Conservation (phyloP, 1,140 invertebrate species). For the Euglossa dilemma region DNA sequence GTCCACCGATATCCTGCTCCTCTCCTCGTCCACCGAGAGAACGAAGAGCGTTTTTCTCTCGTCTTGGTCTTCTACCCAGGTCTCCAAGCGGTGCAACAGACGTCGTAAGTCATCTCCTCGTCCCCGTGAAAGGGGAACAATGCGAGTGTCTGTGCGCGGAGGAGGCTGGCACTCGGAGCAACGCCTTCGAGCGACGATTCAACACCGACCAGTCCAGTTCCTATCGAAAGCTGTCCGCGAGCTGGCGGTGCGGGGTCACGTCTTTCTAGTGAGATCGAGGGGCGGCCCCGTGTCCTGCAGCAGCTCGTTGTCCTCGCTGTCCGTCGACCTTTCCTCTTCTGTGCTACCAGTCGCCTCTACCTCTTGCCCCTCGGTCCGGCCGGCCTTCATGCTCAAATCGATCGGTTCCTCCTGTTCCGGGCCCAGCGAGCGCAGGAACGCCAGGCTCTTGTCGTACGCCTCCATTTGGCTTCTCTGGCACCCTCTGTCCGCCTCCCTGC, state of each 20-base stretch:
- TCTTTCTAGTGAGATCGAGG: conserved; percentile 86
- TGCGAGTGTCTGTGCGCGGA: background rate
- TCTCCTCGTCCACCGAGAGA: background rate
- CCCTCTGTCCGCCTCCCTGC: background rate
- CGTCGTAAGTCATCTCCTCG: conserved; percentile 2
- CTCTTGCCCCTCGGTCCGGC: conserved; percentile 79
- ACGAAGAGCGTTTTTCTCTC: background rate
- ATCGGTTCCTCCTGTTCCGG: conserved; percentile 87
- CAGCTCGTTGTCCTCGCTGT: conserved; percentile 75
- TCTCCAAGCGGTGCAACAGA: background rate
- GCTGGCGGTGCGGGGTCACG: conserved; percentile 73
- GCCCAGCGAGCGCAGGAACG: conserved; percentile 76
- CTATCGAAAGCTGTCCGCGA: conserved; percentile 42
- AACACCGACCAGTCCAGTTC: conserved; percentile 38
- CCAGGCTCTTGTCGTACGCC: conserved; percentile 74
- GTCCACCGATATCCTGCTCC: background rate
- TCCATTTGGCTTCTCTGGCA: conserved; percentile 48
- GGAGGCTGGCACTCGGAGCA: background rate
- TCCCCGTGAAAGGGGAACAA: conserved; percentile 13
- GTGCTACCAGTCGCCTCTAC: conserved; percentile 47
- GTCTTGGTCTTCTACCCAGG: background rate
- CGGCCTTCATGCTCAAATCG: conserved; percentile 88
- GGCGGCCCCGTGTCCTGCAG: conserved; percentile 82
- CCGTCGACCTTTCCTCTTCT: conserved; percentile 71
- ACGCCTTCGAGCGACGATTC: conserved; percentile 26